Conservation (phyloP, 2,888 invertebrate genomes). For the Nomada ruficornis region DNA sequence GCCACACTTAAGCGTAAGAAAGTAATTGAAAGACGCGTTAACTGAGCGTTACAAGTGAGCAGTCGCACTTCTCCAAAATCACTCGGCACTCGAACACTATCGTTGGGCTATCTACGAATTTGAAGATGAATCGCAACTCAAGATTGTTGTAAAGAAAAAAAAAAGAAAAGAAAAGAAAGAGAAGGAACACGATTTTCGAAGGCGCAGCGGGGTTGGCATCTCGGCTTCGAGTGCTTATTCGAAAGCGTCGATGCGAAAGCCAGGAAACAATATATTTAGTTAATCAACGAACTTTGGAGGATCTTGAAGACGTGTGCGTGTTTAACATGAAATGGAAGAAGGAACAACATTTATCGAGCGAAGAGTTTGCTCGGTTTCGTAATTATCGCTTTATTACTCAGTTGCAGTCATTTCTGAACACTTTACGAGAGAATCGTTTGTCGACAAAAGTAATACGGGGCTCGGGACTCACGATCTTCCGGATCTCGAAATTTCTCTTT, state of each 20-base stretch:
- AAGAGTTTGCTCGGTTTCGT: constrained; percentile 57
- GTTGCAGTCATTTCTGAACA: constrained; percentile 54
- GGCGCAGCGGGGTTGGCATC: constrained; percentile 26
- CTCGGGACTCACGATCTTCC: constrained; percentile 22
- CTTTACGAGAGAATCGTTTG: constrained; percentile 46
- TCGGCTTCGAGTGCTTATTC: constrained; percentile 27
- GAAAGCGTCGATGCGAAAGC: constrained; percentile 48
- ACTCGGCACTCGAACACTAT: constrained; percentile 5
- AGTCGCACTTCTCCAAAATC: constrained; percentile 35
- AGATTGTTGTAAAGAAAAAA: not conserved
- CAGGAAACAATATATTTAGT: constrained; percentile 43
- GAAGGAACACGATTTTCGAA: constrained; percentile 7
- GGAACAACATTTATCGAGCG: constrained; percentile 51
- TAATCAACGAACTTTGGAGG: constrained; percentile 42
- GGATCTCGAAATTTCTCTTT: constrained; percentile 14
- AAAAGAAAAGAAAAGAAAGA: not conserved
- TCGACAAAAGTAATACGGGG: constrained; percentile 5
- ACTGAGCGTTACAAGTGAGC: constrained; percentile 40
- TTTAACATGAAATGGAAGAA: constrained; percentile 35
- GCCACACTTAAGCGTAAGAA: not conserved
- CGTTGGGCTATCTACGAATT: not conserved
- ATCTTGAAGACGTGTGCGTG: constrained; percentile 29
- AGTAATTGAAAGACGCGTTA: constrained; percentile 18
- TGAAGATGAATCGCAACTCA: constrained; percentile 13
- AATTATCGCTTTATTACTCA: constrained; percentile 61